phyloP scores from a whole-genome alignment of 1,140 invertebrate species.

The Penaeus japonicus region DNA sequence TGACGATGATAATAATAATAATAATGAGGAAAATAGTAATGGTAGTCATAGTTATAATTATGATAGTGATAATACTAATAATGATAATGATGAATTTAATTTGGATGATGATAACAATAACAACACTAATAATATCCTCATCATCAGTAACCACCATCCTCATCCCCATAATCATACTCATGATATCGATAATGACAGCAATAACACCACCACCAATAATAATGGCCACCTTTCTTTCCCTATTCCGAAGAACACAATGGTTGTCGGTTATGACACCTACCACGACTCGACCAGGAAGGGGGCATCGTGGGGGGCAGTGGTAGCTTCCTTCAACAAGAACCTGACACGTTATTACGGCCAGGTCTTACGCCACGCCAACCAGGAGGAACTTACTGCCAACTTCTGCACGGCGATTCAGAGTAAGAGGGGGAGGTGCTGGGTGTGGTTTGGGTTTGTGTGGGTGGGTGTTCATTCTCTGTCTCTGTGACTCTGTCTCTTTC shows the following conservation, averaged over 20 bases:
- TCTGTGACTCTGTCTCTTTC: too few species aligned
- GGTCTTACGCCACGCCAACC: conserved; percentile 25
- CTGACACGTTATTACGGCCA: conserved; percentile 43
- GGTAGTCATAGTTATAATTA: too few species aligned
- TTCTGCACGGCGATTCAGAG: conserved; percentile 28
- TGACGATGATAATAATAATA: too few species aligned
- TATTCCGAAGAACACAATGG: conserved; percentile 41
- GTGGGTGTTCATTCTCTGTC: not conserved
- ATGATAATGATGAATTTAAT: too few species aligned
- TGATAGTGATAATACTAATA: too few species aligned
- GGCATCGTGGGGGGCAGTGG: conserved; percentile 65
- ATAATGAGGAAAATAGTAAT: too few species aligned
- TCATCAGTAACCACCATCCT: too few species aligned
- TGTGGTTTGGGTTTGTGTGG: not conserved
- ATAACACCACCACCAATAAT: not conserved
- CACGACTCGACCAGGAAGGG: conserved; percentile 63
- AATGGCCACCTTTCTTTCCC: not conserved
- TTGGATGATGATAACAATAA: too few species aligned
- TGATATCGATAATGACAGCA: too few species aligned
- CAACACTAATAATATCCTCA: too few species aligned
- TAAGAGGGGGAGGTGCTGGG: not conserved
- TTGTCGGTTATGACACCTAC: conserved; percentile 64
- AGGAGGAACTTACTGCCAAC: conserved; percentile 35
- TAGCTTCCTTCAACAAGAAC: conserved; percentile 58
- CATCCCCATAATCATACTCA: too few species aligned